phyloP scores from a whole-genome alignment of 1,140 invertebrate genomes.

The Bombus ignitus region DNA sequence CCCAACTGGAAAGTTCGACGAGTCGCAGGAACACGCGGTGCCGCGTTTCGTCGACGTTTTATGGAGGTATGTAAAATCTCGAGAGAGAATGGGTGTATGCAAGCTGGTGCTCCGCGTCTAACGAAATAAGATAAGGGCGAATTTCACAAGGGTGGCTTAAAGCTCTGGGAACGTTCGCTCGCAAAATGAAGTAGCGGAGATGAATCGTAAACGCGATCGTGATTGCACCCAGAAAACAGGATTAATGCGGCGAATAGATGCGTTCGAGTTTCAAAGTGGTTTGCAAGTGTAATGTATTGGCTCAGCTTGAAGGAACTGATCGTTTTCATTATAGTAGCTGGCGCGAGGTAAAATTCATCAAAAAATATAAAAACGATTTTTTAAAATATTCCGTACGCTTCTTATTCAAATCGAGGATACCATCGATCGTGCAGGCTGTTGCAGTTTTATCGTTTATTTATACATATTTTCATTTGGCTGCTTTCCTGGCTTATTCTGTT shows the following conservation, averaged over 20 bases:
- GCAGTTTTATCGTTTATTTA: not conserved
- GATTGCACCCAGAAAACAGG: not conserved
- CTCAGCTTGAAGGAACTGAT: not conserved
- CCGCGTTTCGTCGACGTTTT: not conserved
- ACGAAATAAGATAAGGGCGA: not conserved
- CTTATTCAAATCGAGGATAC: not conserved
- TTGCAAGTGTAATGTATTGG: not conserved
- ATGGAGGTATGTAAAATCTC: not conserved
- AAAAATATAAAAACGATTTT: not conserved
- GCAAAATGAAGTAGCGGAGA: slow-evolving; percentile 7
- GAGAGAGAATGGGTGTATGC: not conserved
- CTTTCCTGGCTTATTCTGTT: not conserved
- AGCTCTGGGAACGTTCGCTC: not conserved
- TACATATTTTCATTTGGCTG: not conserved
- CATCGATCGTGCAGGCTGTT: not conserved
- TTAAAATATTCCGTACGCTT: not conserved
- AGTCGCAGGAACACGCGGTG: not conserved
- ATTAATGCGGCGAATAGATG: not conserved
- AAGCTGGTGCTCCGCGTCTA: not conserved
- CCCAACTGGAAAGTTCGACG: not conserved
- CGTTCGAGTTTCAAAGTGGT: not conserved
- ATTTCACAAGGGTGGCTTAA: not conserved
- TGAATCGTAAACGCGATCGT: slow-evolving; percentile 25
- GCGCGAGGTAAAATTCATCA: not conserved
- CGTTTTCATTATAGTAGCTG: not conserved